Evolutionary conservation across 92 coral and sea anemone species (phyloP).

Genomic region (Bergia sp.): DNA sequence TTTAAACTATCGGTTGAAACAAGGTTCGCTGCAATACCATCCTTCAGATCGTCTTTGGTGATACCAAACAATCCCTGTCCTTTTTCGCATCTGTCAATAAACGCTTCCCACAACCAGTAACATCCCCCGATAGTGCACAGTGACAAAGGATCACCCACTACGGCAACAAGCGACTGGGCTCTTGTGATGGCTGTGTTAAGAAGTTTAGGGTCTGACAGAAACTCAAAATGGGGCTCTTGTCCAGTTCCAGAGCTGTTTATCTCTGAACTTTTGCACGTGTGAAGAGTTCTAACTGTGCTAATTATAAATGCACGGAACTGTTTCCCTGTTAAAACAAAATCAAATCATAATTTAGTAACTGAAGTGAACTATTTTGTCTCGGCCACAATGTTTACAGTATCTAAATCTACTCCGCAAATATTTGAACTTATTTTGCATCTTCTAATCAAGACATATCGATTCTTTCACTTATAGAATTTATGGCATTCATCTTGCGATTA

Average conservation of each 20-base stretch:
- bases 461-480: no score
- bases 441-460: no score
- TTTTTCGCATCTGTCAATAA: conserved; percentile 54
- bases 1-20: background rate
- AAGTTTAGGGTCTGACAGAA: conserved; percentile 61
- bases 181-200: conserved; percentile 81
- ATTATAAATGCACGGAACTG: conserved; percentile 75
- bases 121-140: conserved; percentile 72
- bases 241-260: background rate
- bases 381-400: background rate
- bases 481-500: no score
- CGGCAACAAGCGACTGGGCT: conserved; percentile 78
- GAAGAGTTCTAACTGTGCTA: conserved; percentile 75
- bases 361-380: background rate
- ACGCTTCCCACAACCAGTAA: conserved; percentile 67
- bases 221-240: conserved; percentile 41
- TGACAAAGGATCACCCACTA: conserved; percentile 75
- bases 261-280: conserved; percentile 53
- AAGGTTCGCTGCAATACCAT: conserved; percentile 17
- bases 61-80: conserved; percentile 51
- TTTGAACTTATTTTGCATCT: no score
- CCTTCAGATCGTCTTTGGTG: conserved; percentile 42
- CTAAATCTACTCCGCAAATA: background rate
- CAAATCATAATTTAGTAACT: background rate
- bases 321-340: conserved; percentile 53